These are phyloP conservation scores for Phymatocera aterrima DNA, from an alignment of 2,888 invertebrate species.

Conservation along the genomic window DNA sequence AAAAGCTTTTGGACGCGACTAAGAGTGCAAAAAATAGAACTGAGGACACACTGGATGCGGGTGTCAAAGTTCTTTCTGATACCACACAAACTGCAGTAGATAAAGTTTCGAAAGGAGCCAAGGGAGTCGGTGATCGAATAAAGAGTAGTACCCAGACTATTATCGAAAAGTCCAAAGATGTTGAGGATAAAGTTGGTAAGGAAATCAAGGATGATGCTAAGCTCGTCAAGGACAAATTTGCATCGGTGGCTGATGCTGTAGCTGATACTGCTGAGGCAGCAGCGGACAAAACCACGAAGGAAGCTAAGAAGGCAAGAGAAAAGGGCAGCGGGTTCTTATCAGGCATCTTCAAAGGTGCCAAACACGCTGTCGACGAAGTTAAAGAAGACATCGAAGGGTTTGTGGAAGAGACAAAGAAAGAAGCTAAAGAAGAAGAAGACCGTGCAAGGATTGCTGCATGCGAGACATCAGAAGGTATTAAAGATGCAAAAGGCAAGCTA, in stretches of 20 bases:
- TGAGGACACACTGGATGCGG: constrained; percentile 34
- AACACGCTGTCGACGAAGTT: constrained; percentile 50
- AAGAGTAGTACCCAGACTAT: constrained; percentile 48
- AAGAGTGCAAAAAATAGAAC: constrained; percentile 72
- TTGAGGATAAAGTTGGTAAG: constrained; percentile 48
- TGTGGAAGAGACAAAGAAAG: constrained; percentile 55
- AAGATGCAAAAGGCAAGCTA: constrained; percentile 70
- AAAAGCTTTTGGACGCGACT: constrained; percentile 65
- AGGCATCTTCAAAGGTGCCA: constrained; percentile 53
- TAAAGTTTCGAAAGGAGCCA: constrained; percentile 60
- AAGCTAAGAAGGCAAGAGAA: constrained; percentile 54
- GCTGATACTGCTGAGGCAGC: constrained; percentile 71
- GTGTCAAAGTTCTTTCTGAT: constrained; percentile 61
- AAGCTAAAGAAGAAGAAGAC: constrained; percentile 51
- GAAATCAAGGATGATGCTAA: constrained; percentile 51
- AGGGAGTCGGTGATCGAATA: constrained; percentile 39
- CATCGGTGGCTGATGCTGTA: constrained; percentile 74
- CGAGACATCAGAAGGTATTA: constrained; percentile 45
- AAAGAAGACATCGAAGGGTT: constrained; percentile 56
- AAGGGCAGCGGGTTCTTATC: constrained; percentile 55
- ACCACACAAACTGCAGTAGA: constrained; percentile 74
- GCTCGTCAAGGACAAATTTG: constrained; percentile 62
- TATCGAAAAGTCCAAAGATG: constrained; percentile 48
- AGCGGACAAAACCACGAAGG: constrained; percentile 72
- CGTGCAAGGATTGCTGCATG: constrained; percentile 49